Percentiles rank a stretch among this genome's conserved stretches.
Evolutionary conservation across 2,888 invertebrate species (phyloP).

Genomic region (Lissonota sp.): DNA sequence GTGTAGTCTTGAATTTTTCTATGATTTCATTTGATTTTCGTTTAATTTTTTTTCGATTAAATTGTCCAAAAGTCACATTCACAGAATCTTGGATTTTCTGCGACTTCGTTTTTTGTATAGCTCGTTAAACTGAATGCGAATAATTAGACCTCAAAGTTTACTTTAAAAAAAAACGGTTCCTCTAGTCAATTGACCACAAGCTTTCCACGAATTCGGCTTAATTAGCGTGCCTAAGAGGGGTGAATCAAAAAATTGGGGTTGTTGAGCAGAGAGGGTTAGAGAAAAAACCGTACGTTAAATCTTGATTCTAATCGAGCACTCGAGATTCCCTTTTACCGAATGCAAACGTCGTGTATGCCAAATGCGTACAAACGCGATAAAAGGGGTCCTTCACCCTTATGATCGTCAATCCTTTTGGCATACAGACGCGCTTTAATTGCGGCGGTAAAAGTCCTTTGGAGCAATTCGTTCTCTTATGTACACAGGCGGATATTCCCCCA

Average conservation of each 20-base stretch:
- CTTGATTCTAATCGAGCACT: slow-evolving; percentile 30
- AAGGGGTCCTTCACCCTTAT: background rate
- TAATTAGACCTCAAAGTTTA: no score
- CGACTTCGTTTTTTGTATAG: no score
- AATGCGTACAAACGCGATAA: background rate
- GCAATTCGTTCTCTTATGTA: slow-evolving; percentile 13
- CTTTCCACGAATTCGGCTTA: background rate
- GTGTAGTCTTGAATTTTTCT: no score
- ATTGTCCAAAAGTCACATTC: no score
- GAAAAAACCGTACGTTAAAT: slow-evolving; percentile 8
- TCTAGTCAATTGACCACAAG: no score
- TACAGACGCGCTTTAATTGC: background rate
- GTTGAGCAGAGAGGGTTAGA: background rate
- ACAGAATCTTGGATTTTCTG: no score
- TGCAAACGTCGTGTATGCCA: background rate
- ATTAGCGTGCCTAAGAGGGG: background rate
- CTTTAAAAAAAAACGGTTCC: no score
- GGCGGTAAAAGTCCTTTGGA: slow-evolving; percentile 2
- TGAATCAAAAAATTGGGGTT: background rate
- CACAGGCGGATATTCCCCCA: slow-evolving; percentile 2
- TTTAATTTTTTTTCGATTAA: no score
- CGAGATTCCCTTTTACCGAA: slow-evolving; percentile 3
- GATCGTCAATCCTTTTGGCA: background rate
- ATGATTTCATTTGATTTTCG: no score
- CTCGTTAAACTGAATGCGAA: no score